Evolutionary conservation across 2,797 vertebrate species (phyloP), one percentile per base, ranked within the genome.

Genomic region (Pipistrellus pygmaeus): DNA sequence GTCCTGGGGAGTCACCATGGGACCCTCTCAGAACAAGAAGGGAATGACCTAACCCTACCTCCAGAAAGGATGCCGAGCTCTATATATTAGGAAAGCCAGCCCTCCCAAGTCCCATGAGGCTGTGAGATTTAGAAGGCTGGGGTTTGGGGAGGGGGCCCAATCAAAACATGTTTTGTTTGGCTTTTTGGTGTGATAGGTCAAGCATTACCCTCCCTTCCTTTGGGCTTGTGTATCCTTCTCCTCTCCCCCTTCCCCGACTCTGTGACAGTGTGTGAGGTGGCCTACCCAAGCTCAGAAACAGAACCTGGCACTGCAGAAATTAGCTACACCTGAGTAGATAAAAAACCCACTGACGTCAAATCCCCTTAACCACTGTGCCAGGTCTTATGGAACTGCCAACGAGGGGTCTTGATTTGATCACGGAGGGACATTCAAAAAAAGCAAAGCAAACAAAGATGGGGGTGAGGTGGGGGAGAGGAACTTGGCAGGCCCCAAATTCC

Each of bases 261-360:
- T 55, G 64, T 32, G 85, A 53, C 68, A 8, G 23, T 32, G 14
- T 84, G 35, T 85, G 57, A 55, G 32, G 69, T 15, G 9, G 80
- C 85, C 68, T 81, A 38, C 27, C 71, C 55, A 84, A 73, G 48
- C 71, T 84, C 41, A 76, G 66, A 95, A 95, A 81, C 15, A 71
- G 95, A 88, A 84, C 92, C 44, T 76, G 60, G 71, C 35, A 23
- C 32, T 38, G 46, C 86, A 86, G 76, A 86, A 85, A 96, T 97
- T 97, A 96, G 95, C 92, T 89, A 95, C 95, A 97, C 94, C 35
- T 94, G 97, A 96, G 83, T 91, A 96, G 94, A 92, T 90, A 97
- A 55, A 90, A 32, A 10, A 55, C 55, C 46, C 23, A 13, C 85
- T 97, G 96, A 97, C 94, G 94, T 97, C 95, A 96, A 95, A 72